These are phyloP conservation scores for Mellivora capensis DNA, from an alignment of 2,113 vertebrate genomes.

Conservation along the genomic window DNA sequence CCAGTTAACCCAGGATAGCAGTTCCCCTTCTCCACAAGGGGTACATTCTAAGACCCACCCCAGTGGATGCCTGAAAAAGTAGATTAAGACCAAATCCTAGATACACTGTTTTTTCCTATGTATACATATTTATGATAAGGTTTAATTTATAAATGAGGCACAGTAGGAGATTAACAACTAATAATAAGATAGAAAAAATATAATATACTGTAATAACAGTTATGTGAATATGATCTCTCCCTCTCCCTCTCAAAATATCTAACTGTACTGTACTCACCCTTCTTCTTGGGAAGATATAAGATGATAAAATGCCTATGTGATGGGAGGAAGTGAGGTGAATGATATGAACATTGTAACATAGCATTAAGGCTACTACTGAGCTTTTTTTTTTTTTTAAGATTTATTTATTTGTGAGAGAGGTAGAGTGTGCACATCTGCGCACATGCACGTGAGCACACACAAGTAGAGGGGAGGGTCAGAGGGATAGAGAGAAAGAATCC, in stretches of 20 bases:
- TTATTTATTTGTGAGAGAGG: neutral
- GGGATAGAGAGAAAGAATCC: neutral
- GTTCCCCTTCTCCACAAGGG: neutral
- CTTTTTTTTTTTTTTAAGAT: neutral
- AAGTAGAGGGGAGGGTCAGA: neutral
- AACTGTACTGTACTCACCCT: neutral
- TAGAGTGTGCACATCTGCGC: neutral
- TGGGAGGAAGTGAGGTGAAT: neutral
- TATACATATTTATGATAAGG: neutral
- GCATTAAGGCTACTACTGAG: neutral
- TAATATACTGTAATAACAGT: neutral
- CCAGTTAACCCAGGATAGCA: neutral
- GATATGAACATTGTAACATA: neutral
- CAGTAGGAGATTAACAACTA: neutral
- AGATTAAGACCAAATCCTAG: neutral
- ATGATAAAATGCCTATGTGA: neutral
- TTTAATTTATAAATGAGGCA: neutral
- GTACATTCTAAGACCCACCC: neutral
- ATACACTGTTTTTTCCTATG: neutral
- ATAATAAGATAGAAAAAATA: neutral
- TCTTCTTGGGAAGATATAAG: neutral
- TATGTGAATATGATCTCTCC: neutral
- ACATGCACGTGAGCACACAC: too few species aligned
- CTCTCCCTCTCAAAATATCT: neutral
- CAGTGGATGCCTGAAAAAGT: neutral